Percentiles rank a stretch among this genome's conserved stretches.
These are phyloP conservation scores for Diorhabda carinulata DNA, from an alignment of 1,140 invertebrate species.

Conservation along the genomic window DNA sequence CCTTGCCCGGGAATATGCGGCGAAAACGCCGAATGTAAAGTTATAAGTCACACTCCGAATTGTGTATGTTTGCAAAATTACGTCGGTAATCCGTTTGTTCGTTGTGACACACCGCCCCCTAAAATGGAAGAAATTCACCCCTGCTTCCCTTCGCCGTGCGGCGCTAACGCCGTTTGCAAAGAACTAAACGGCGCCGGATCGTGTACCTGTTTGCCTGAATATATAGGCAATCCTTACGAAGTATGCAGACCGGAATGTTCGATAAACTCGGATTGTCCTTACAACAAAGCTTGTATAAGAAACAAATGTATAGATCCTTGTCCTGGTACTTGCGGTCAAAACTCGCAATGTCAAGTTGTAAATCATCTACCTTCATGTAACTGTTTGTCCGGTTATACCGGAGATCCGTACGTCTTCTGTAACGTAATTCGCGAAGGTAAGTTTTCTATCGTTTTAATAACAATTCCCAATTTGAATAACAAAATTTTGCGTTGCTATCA, in stretches of 20 bases:
- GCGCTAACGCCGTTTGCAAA: constrained; percentile 63
- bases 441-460: constrained; percentile 24
- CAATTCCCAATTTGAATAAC: neutral
- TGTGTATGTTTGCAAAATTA: constrained; percentile 59
- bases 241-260: constrained; percentile 67
- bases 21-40: constrained; percentile 60
- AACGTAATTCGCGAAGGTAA: constrained; percentile 42
- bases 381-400: constrained; percentile 58
- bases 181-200: constrained; percentile 59
- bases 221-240: constrained; percentile 70
- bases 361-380: constrained; percentile 59
- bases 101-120: constrained; percentile 44
- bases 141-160: constrained; percentile 64
- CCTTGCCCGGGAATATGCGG: constrained; percentile 65
- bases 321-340: constrained; percentile 63
- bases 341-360: constrained; percentile 60
- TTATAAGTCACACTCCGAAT: constrained; percentile 61
- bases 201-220: constrained; percentile 66
- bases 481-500: constrained; percentile 34
- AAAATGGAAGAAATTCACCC: constrained; percentile 47
- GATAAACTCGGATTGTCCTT: constrained; percentile 61
- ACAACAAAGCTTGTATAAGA: constrained; percentile 58
- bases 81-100: constrained; percentile 60
- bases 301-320: constrained; percentile 66
- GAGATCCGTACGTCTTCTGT: constrained; percentile 61